phyloP scores from a whole-genome alignment of 2,797 vertebrate species.

The Xenentodon cancila region DNA sequence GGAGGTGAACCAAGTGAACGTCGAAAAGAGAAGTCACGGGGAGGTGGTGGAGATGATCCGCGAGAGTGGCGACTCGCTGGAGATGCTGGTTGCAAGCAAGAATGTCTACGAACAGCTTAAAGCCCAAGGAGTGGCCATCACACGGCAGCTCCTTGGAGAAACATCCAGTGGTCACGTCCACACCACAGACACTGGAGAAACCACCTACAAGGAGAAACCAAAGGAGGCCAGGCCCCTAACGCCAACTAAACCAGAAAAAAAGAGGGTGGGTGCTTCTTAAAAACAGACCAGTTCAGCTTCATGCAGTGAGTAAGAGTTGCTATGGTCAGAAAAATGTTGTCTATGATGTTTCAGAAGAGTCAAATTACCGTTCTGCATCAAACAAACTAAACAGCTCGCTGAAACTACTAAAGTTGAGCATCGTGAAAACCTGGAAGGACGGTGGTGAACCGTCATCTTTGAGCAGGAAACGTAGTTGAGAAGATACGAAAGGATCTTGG shows the following conservation, averaged over 20 bases:
- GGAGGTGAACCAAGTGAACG: conserved; percentile 88
- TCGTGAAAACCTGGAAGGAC: too few species aligned
- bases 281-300: too few species aligned
- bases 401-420: too few species aligned
- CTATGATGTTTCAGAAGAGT: too few species aligned
- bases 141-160: conserved; percentile 62
- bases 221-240: conserved; percentile 36
- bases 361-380: too few species aligned
- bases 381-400: too few species aligned
- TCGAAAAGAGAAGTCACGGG: conserved; percentile 83
- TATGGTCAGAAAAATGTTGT: too few species aligned
- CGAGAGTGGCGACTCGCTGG: conserved; percentile 77
- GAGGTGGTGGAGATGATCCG: conserved; percentile 85
- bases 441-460: too few species aligned
- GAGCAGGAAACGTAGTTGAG: too few species aligned
- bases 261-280: conserved; percentile 69
- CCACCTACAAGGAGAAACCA: neutral
- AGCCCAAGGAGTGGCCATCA: conserved; percentile 80
- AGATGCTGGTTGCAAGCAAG: conserved; percentile 86
- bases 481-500: too few species aligned
- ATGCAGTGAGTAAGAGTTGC: too few species aligned
- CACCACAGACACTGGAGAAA: conserved; percentile 5
- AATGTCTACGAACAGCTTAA: conserved; percentile 83
- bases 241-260: conserved; percentile 42
- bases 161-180: conserved; percentile 34